These are phyloP conservation scores for Mormoops blainvillei DNA, from an alignment of 2,113 vertebrate species.

Conservation along the genomic window DNA sequence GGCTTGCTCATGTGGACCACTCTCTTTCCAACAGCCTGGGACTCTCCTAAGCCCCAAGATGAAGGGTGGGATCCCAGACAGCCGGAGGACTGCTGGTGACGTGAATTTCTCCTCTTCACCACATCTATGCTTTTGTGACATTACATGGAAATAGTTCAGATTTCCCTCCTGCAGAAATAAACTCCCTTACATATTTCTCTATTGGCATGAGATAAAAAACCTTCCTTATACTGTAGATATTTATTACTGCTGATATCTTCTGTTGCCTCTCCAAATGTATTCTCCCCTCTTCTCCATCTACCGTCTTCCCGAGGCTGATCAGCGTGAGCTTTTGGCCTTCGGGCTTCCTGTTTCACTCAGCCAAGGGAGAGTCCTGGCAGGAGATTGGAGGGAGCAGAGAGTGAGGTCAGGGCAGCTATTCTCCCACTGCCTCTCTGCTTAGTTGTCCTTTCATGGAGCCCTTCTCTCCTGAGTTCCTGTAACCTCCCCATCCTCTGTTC, in stretches of 20 bases:
- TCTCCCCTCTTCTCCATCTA: not conserved
- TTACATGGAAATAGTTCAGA: not conserved
- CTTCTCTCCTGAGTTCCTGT: not conserved
- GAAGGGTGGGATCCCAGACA: not conserved
- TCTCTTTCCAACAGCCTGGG: not conserved
- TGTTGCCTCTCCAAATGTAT: not conserved
- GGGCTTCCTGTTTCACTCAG: not conserved
- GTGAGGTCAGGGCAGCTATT: not conserved
- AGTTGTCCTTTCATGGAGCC: not conserved
- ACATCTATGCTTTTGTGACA: not conserved
- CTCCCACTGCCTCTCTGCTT: not conserved
- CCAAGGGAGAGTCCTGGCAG: not conserved
- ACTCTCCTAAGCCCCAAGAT: not conserved
- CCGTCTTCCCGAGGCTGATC: not conserved
- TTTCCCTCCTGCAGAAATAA: not conserved
- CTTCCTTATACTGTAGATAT: not conserved
- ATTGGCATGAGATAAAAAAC: not conserved
- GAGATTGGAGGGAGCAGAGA: too few species aligned
- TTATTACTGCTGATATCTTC: not conserved
- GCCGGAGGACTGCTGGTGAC: not conserved
- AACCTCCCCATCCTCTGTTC: not conserved
- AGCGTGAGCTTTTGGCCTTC: not conserved
- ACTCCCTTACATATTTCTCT: not conserved
- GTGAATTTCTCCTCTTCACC: not conserved
- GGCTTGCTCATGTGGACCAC: not conserved